Percentiles rank a stretch among this genome's conserved stretches.
These are phyloP conservation scores for Neosalanx taihuensis DNA, from an alignment of 2,797 vertebrate genomes.

Conservation along the genomic window DNA sequence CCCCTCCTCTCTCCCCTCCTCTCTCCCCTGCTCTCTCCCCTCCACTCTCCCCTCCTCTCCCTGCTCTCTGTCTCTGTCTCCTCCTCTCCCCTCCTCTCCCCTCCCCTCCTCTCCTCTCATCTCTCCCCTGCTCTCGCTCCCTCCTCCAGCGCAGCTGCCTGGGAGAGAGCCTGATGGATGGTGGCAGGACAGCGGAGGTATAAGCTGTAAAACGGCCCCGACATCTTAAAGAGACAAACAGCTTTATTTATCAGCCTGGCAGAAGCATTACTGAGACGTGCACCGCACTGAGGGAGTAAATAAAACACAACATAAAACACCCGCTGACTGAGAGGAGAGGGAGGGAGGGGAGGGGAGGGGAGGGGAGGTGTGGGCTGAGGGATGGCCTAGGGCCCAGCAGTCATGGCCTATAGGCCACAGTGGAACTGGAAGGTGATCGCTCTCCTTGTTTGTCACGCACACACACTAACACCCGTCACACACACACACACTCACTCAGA, in stretches of 20 bases:
- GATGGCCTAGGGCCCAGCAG: conserved; percentile 74
- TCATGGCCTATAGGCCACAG: conserved; percentile 70
- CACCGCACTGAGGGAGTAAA: conserved; percentile 64
- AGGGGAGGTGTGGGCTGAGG: conserved; percentile 53
- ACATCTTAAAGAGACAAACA: conserved; percentile 73
- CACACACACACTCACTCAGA: conserved; percentile 24
- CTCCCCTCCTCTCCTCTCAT: too few relatives aligned
- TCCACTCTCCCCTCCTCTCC: too few relatives aligned
- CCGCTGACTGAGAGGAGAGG: conserved; percentile 8
- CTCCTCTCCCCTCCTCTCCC: too few relatives aligned
- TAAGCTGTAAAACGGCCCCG: conserved; percentile 68
- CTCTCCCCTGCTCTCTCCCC: too few relatives aligned
- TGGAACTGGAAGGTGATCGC: conserved; percentile 54
- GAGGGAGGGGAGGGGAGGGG: conserved; percentile 19
- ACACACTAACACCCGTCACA: conserved; percentile 20
- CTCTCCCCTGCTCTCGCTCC: too few relatives aligned
- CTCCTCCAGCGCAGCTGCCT: conserved; percentile 26
- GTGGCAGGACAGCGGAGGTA: conserved; percentile 59
- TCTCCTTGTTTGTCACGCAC: conserved; percentile 64
- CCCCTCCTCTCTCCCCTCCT: too few relatives aligned
- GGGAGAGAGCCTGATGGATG: conserved; percentile 72
- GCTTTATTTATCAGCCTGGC: conserved; percentile 74
- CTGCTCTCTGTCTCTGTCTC: too few relatives aligned
- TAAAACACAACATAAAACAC: conserved; percentile 61
- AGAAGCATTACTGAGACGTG: conserved; percentile 63